A percentile compares a stretch with the other conserved stretches of the same genome.
phyloP scores from a whole-genome alignment of 2,113 vertebrate genomes.

The Cyprinodon brontotheroides region DNA sequence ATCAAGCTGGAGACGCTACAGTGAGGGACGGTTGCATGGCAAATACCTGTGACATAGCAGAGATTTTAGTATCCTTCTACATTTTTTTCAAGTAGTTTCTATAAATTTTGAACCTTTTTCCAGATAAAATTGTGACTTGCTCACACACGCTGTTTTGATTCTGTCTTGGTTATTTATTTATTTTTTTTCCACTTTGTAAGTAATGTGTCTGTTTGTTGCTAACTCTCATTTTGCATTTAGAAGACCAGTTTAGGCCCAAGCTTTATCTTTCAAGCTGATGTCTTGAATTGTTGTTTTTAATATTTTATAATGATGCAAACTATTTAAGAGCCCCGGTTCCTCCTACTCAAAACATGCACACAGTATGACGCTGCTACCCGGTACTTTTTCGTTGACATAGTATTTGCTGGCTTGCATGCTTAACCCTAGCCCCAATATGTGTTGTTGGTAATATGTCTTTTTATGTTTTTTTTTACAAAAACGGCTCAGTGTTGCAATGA shows the following conservation, averaged over 20 bases:
- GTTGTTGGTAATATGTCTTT: background rate
- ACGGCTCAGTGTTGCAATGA: too few relatives aligned
- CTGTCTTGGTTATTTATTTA: too few relatives aligned
- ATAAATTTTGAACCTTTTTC: too few relatives aligned
- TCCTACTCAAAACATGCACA: background rate
- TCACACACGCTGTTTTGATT: too few relatives aligned
- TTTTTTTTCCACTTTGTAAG: background rate
- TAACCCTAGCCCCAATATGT: background rate
- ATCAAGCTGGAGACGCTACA: too few relatives aligned
- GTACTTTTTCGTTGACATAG: background rate
- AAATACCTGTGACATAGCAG: too few relatives aligned
- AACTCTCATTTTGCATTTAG: background rate
- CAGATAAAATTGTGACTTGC: too few relatives aligned
- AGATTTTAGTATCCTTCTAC: too few relatives aligned
- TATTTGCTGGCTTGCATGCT: background rate
- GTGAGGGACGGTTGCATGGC: too few relatives aligned
- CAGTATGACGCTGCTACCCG: background rate
- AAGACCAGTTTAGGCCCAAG: background rate
- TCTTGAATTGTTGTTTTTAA: background rate
- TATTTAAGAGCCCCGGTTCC: too few relatives aligned
- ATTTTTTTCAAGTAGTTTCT: too few relatives aligned
- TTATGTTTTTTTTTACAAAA: background rate
- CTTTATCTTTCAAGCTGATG: background rate
- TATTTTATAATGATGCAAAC: background rate
- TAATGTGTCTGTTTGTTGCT: background rate